Evolutionary conservation across 2,888 invertebrate genomes (phyloP), one percentile per base, ranked within the genome.

Genomic region (Perizoma affinitatum): DNA sequence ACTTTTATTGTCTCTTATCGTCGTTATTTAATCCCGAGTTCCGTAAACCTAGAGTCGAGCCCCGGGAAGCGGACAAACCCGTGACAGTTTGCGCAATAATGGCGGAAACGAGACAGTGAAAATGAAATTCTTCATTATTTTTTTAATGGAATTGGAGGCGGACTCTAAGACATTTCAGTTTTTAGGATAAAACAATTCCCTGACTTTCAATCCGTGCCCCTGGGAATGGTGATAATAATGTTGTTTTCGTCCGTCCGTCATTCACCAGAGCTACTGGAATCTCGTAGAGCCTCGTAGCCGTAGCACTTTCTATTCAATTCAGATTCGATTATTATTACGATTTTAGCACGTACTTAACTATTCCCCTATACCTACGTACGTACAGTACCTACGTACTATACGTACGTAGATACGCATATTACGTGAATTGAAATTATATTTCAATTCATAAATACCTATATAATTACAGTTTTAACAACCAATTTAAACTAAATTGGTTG

Each of bases 11-110:
- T 50, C 22, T 33, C 51, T 65, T 71, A 73, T 73, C 69, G 71
- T 70, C 71, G 70, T 70, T 69, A 73, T 72, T 73, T 70, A 68
- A 70, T 69, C 69, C 68, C 50, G 63, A 58, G 61, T 67, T 45
- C 56, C 55, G 22, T 56, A 54, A 60, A 53, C 49, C 48, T 4
- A 34, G 47, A n/a, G 36, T 22, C 52, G 63, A 58, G 61, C 67
- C 45, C 56, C 55, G 35, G 45, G 43, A 60, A 36, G 36, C 50
- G 45, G 45, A 36, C 54, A 61, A 55, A 49, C 45, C 45, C 54
- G 50, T 50, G 58, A 47, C 22, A 49, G 50, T 54, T 38, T 48
- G 54, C 42, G 4, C 35, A 22, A 45, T 9, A 38, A 43, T 55
- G 36, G 44, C 46, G 33, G 54, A 46, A 46, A 46, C 11, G n/a